These are phyloP conservation scores for Cirrhinus molitorella DNA, from an alignment of 2,797 vertebrate species.

Conservation along the genomic window DNA sequence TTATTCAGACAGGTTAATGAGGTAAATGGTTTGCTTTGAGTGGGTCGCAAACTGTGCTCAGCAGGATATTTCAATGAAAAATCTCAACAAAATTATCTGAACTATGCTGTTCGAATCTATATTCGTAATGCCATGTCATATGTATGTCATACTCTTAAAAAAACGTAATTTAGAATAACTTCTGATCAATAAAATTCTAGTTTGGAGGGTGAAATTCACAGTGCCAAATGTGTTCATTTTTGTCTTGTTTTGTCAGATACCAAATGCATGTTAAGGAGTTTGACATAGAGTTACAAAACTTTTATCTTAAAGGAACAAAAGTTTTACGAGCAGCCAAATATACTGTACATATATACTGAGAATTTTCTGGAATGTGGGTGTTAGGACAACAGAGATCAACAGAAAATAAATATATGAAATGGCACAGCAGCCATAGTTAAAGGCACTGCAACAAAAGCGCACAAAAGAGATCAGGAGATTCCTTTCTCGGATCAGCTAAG, in stretches of 20 bases:
- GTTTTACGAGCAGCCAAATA: not conserved
- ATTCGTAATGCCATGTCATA: not conserved
- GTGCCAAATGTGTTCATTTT: not conserved
- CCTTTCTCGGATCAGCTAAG: not conserved
- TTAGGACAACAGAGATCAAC: not conserved
- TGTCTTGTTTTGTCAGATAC: not conserved
- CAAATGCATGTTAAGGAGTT: not conserved
- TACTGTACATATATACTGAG: not conserved
- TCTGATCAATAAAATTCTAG: too few relatives aligned
- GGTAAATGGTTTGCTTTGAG: conserved; percentile 56
- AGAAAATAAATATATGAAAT: not conserved
- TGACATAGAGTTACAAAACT: not conserved
- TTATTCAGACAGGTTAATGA: conserved; percentile 74
- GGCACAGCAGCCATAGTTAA: not conserved
- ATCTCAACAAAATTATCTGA: not conserved
- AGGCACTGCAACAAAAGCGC: not conserved
- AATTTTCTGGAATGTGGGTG: conserved; percentile 2
- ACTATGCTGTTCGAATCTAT: not conserved
- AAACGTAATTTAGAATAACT: not conserved
- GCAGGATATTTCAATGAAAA: not conserved
- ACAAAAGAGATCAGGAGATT: not conserved
- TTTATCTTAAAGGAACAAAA: not conserved
- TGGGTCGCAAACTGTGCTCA: not conserved
- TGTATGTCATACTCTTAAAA: not conserved
- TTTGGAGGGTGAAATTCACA: not conserved